Percentiles rank a stretch among this genome's conserved stretches.
phyloP scores from a whole-genome alignment of 2,888 invertebrate species.

The Celastrina argiolus region DNA sequence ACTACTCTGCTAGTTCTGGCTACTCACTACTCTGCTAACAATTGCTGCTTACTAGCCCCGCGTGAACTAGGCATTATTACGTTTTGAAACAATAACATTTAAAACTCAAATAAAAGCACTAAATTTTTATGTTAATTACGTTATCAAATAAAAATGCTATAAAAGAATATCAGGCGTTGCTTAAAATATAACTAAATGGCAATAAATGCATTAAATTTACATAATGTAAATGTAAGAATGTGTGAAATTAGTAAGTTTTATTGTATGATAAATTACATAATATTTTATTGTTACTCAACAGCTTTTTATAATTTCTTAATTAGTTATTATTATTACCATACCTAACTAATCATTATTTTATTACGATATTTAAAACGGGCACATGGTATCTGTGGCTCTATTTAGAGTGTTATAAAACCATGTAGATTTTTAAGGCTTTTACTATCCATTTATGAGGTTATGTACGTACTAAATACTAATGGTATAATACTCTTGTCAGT shows the following conservation, averaged over 20 bases:
- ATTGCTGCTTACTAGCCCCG: background rate
- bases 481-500: no score
- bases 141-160: conserved; percentile 11
- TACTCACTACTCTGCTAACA: background rate
- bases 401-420: no score
- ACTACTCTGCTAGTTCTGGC: background rate
- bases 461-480: no score
- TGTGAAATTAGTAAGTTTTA: background rate
- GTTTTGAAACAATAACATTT: background rate
- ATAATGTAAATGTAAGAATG: background rate
- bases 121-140: conserved; percentile 5
- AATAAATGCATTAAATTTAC: background rate
- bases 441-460: no score
- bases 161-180: conserved; percentile 16
- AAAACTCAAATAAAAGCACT: background rate
- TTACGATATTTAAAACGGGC: background rate
- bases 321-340: background rate
- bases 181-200: background rate
- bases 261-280: conserved; percentile 1
- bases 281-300: background rate
- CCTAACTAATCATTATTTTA: background rate
- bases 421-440: no score
- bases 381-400: no score
- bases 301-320: background rate
- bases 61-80: background rate